Percentiles rank a stretch among this genome's conserved stretches.
Conservation (phyloP, 2,113 vertebrate genomes). For the Spermophilus dauricus region DNA sequence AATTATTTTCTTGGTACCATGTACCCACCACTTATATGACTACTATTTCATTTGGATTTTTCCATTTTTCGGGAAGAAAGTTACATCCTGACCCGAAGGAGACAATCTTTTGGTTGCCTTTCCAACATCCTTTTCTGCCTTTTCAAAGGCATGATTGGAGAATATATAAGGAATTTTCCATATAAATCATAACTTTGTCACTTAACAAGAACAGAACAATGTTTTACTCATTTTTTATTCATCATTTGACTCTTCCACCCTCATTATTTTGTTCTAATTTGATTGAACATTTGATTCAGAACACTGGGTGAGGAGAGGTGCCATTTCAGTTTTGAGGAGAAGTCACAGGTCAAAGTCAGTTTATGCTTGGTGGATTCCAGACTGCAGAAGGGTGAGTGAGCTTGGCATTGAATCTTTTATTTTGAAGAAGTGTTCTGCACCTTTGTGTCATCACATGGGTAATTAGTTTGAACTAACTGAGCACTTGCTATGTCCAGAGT, state of each 20-base stretch:
- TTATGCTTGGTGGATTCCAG: not conserved
- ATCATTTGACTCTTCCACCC: constrained; percentile 14
- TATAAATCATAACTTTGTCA: constrained; percentile 55
- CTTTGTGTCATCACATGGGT: not conserved
- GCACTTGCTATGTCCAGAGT: not conserved
- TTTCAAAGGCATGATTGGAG: constrained; percentile 36
- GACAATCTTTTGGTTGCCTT: not conserved
- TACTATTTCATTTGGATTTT: constrained; percentile 30
- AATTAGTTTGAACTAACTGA: not conserved
- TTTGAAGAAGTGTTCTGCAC: not conserved
- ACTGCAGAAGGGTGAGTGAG: not conserved
- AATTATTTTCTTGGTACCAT: not conserved
- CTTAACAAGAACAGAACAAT: not conserved
- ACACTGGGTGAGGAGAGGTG: not conserved
- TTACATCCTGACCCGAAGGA: constrained; percentile 12
- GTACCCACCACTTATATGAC: not conserved
- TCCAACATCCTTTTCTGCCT: constrained; percentile 40
- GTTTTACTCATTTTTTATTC: constrained; percentile 42
- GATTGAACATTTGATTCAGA: constrained; percentile 39
- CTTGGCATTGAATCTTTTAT: constrained; percentile 23
- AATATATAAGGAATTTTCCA: constrained; percentile 51
- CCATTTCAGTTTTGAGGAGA: not conserved
- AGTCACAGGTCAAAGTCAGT: not conserved
- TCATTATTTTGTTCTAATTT: constrained; percentile 58
- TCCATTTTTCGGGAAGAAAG: constrained; percentile 5